Base-by-base conservation (phyloP, 2,888 invertebrate species). In the Eueremaeus valkanovi region DNA sequence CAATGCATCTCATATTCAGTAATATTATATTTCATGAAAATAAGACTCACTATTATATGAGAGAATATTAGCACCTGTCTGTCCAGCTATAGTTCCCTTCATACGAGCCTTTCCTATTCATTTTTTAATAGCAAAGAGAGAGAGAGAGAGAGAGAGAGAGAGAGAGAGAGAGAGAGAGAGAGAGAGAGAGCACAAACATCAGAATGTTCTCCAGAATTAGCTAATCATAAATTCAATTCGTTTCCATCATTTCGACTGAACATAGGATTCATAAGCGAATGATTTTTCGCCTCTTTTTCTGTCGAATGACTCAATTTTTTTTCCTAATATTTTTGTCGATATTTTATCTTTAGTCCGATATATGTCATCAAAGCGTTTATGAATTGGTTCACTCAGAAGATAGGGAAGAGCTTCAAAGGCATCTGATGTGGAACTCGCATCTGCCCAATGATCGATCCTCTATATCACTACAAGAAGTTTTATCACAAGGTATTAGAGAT, bases 381-480 rank as follows among this genome's bases (percentile, higher is more conserved):
- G 99, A 99, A 85, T 86, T 99, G 83, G 97, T 99, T 78, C 98
- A 98, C 85, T 97, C 96, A 2, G 99, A 99, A 86, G 99, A 99
- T 84, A 88, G 99, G 3, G 98, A 99, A 84, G 98, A 98, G 84
- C 88, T 98, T 76, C 96, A 96, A 83, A 86, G 95, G 74, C 97
- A 97, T 84, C 85, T 98, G 81, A 89, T 93, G 84, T 95, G 95
- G 95, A 95, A 94, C 86, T 93, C 93, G 66, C 93, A 93, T 84
- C 87, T 95, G 79, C 92, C 94, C 77, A 87, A 90, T 13, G 82
- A 84, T 77, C 90, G 79, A 83, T 89, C 89, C 75, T 88, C 88
- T 81, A 87, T 92, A 83, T 89, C 91, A 74, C 87, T 96, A 77
- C 92, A 93, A 82, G 96, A 97, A 81, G 91, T 92, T 27, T 87